Evolutionary conservation across 1,140 invertebrate species (phyloP).

Genomic region (Neuroterus valhalla): DNA sequence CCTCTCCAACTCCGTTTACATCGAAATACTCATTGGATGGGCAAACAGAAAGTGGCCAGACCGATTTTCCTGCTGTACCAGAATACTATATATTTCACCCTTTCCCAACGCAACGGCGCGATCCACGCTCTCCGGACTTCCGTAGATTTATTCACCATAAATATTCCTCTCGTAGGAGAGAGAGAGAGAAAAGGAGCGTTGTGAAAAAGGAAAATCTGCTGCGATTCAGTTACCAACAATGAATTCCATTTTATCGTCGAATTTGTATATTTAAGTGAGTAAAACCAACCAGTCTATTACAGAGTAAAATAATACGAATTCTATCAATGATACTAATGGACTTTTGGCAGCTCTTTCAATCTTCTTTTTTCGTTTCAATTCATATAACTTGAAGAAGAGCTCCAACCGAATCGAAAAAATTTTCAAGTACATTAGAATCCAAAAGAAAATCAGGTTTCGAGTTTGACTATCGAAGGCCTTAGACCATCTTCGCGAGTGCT

Average conservation of each 20-base stretch:
- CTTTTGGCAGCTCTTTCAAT: neutral
- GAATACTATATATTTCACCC: slow-evolving; percentile 25
- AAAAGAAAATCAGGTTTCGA: no score
- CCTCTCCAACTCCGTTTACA: slow-evolving; percentile 52
- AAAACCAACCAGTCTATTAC: slow-evolving; percentile 21
- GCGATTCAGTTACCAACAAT: slow-evolving; percentile 27
- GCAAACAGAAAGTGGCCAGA: slow-evolving; percentile 51
- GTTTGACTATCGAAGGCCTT: no score
- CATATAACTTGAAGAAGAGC: no score
- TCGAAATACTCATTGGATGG: slow-evolving; percentile 54
- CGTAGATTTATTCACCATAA: slow-evolving; percentile 44
- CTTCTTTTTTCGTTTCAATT: no score
- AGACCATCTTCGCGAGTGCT: no score
- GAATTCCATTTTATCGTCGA: slow-evolving; percentile 25
- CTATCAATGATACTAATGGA: neutral
- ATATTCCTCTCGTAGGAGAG: slow-evolving; percentile 26
- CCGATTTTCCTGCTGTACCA: slow-evolving; percentile 37
- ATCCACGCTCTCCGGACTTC: slow-evolving; percentile 20
- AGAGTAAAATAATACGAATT: slow-evolving; percentile 2
- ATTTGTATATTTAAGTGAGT: slow-evolving; percentile 25
- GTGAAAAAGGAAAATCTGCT: slow-evolving; percentile 19
- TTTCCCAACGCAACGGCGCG: slow-evolving; percentile 7
- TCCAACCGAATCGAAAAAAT: no score
- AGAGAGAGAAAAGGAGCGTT: no score
- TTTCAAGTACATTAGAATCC: no score